Evolutionary conservation across 2,797 vertebrate species (phyloP), one percentile per base, ranked within the genome.

Genomic region (Crenuchus spilurus): DNA sequence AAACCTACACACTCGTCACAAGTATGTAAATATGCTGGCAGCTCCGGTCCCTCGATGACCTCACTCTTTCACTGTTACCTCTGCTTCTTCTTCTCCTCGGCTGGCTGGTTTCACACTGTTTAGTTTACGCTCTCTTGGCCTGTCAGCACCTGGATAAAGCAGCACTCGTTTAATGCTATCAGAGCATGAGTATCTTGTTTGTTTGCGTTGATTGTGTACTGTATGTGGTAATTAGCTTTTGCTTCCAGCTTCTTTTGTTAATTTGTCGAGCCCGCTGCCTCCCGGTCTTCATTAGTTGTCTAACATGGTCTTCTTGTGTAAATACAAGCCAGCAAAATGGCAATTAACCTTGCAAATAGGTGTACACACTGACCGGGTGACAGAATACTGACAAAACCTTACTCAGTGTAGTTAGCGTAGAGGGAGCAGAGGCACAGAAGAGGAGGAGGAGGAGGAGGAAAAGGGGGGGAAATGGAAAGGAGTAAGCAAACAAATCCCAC

Each of bases 261-360:
- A 81, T 84, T 86, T 80, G 79, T 83, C 51, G 76, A 66, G 78
- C 78, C 70, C 30, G 30, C 70, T 63, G 77, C 66, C 78, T 65
- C 71, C 65, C 87, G 84, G 85, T 89, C 88, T 92, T 90, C 89
- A 92, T 92, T 90, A 90, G 87, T 80, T 85, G 83, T 85, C 86
- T 90, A 90, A 92, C 87, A 88, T 88, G 88, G 84, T 80, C 70
- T 80, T 77, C 70, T 89, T 85, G 84, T 87, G 90, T 87, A 91
- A 91, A 91, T 89, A 89, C 86, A 82, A 85, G 72, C 82, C 88
- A 88, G 89, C 91, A 85, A 91, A 92, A 90, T 86, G 87, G 84
- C 87, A 92, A 89, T 93, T 91, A 92, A 93, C 89, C 87, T 90
- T 85, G 82, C 86, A 92, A 92, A 90, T 90, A 84, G 82, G 85